These are phyloP conservation scores for Eupleurogrammus muticus DNA, from an alignment of 2,797 vertebrate species.

Conservation along the genomic window DNA sequence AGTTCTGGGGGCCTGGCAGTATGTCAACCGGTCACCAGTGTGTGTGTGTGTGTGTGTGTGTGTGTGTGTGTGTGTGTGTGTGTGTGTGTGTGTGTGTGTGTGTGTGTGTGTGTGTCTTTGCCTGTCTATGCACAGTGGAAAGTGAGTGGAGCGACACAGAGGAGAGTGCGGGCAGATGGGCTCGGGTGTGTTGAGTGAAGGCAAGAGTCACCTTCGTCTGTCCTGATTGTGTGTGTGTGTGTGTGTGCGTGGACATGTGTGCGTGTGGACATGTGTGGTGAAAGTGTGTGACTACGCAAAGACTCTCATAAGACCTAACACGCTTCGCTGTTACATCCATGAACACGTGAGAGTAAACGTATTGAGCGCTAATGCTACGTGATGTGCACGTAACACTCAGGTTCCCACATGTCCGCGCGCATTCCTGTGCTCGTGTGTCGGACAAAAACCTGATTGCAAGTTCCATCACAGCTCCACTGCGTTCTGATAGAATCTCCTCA, in stretches of 20 bases:
- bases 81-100: conserved; percentile 43
- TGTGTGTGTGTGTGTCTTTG: conserved; percentile 46
- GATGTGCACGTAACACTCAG: conserved; percentile 5
- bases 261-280: too few species aligned
- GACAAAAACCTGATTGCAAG: background rate
- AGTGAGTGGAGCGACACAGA: conserved; percentile 51
- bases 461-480: conserved; percentile 38
- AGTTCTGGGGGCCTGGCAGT: conserved; percentile 59
- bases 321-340: conserved; percentile 47
- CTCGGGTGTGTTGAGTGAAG: conserved; percentile 74
- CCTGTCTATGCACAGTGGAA: conserved; percentile 50
- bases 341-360: conserved; percentile 30
- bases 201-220: conserved; percentile 81
- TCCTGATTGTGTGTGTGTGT: conserved; percentile 50
- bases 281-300: conserved; percentile 24
- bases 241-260: conserved; percentile 11
- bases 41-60: conserved; percentile 45
- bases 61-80: conserved; percentile 37
- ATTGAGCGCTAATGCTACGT: conserved; percentile 8
- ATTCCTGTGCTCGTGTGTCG: conserved; percentile 10
- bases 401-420: conserved; percentile 40
- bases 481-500: conserved; percentile 38
- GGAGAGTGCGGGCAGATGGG: conserved; percentile 71
- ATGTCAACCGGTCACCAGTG: conserved; percentile 60
- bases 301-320: conserved; percentile 44